phyloP scores from a whole-genome alignment of 1,140 invertebrate species.

The Lepidostoma basale region DNA sequence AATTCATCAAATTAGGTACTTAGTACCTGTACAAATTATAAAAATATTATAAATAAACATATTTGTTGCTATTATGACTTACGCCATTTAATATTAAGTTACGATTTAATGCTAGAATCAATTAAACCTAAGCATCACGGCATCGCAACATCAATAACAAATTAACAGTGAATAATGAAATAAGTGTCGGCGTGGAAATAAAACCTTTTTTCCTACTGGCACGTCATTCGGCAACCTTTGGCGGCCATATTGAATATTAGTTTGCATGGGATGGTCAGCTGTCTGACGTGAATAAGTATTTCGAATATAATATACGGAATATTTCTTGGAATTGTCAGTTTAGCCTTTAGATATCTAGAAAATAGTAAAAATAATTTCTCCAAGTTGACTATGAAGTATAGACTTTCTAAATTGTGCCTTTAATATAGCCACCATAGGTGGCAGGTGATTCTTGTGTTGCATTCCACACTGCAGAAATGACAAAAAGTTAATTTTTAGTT shows the following conservation, averaged over 20 bases:
- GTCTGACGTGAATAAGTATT: constrained; percentile 47
- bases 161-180: background rate
- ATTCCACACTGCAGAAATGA: constrained; percentile 58
- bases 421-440: constrained; percentile 52
- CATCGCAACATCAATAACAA: background rate
- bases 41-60: too few species aligned
- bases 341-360: background rate
- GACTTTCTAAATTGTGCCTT: constrained; percentile 51
- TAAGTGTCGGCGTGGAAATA: constrained; percentile 13
- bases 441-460: constrained; percentile 58
- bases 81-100: too few species aligned
- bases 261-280: constrained; percentile 61
- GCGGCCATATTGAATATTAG: constrained; percentile 60
- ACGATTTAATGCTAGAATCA: too few species aligned
- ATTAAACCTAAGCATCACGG: too few species aligned
- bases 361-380: background rate
- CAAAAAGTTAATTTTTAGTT: constrained; percentile 26
- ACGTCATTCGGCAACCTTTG: constrained; percentile 46
- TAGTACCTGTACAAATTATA: too few species aligned
- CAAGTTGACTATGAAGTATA: constrained; percentile 1
- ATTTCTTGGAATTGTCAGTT: background rate
- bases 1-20: too few species aligned
- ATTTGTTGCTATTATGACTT: too few species aligned
- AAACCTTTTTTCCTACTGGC: constrained; percentile 29
- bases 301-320: constrained; percentile 10